Evolutionary conservation across 2,888 invertebrate species (phyloP).

Genomic region (Noctua comes): DNA sequence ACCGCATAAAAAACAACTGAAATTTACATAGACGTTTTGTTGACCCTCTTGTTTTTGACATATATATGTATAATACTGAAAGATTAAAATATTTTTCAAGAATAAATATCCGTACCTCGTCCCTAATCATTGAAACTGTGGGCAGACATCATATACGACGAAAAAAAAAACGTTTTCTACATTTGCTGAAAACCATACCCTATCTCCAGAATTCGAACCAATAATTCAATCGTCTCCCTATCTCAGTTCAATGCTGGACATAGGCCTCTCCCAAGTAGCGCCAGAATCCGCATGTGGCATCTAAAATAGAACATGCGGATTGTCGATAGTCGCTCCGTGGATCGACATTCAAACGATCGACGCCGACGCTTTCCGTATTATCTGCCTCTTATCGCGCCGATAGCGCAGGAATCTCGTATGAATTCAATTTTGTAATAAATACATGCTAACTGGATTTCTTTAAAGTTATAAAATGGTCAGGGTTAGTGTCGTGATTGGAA

Average conservation of each 20-base stretch:
- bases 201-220: constrained; percentile 3
- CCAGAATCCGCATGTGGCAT: constrained; percentile 74
- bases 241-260: constrained; percentile 49
- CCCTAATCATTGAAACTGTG: background rate
- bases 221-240: constrained; percentile 29
- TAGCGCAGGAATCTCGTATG: constrained; percentile 61
- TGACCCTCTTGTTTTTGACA: background rate
- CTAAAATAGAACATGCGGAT: constrained; percentile 75
- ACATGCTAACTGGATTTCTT: constrained; percentile 47
- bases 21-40: background rate
- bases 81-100: background rate
- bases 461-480: constrained; percentile 30
- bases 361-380: constrained; percentile 68
- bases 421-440: constrained; percentile 58
- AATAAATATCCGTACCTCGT: background rate
- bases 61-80: background rate
- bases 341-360: constrained; percentile 64
- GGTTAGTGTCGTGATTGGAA: constrained; percentile 39
- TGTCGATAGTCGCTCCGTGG: constrained; percentile 55
- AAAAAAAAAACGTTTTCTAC: background rate
- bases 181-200: background rate
- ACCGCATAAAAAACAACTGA: background rate
- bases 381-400: constrained; percentile 70
- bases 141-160: too few species aligned
- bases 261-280: constrained; percentile 59